Percentiles rank a stretch among this genome's conserved stretches.
phyloP scores from a whole-genome alignment of 2,113 vertebrate genomes.

The Pelmatolapia mariae region DNA sequence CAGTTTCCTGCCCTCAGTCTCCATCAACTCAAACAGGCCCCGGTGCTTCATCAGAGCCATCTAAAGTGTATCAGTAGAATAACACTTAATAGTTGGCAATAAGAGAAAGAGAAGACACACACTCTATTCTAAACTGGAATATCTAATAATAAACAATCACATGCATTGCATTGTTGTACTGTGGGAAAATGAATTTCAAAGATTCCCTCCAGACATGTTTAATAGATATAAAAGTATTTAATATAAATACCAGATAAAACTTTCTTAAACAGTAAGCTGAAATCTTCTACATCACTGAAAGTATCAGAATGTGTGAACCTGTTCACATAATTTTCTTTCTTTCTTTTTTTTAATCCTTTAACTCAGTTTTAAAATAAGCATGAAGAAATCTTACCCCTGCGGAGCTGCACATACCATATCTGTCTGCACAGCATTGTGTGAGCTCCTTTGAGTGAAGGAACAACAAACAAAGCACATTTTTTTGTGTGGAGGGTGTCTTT shows the following conservation, averaged over 20 bases:
- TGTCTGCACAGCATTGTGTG: neutral
- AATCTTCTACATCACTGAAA: neutral
- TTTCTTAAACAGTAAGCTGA: neutral
- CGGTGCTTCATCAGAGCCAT: conserved; percentile 82
- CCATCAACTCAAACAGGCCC: conserved; percentile 72
- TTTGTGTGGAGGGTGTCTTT: neutral
- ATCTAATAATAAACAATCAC: neutral
- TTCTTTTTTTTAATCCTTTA: neutral
- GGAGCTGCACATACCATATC: neutral
- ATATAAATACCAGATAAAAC: neutral
- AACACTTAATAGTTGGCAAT: neutral
- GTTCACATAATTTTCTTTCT: neutral
- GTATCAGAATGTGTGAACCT: neutral
- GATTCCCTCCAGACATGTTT: neutral
- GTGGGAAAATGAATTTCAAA: neutral
- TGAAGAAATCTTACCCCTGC: neutral
- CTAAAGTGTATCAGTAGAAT: conserved; percentile 23
- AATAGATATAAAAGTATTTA: neutral
- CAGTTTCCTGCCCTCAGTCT: conserved; percentile 63
- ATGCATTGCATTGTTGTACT: neutral
- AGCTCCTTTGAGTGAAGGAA: neutral
- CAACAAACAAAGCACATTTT: neutral
- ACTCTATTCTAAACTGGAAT: neutral
- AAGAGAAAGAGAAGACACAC: neutral
- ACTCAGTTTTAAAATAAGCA: neutral